Percentiles rank a stretch among this genome's conserved stretches.
These are phyloP conservation scores for Azemiops feae DNA, from an alignment of 2,113 vertebrate genomes.

Conservation along the genomic window DNA sequence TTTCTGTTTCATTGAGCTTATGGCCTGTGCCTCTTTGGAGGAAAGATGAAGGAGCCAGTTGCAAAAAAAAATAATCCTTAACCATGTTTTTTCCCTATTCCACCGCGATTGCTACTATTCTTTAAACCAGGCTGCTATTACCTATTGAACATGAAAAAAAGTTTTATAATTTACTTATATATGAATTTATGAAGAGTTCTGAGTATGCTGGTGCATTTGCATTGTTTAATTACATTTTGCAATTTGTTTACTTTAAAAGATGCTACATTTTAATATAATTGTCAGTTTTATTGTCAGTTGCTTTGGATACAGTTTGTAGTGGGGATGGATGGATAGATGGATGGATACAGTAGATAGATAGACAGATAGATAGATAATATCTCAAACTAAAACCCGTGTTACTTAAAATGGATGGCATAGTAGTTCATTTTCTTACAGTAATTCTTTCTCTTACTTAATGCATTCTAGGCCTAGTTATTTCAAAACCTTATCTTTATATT, in stretches of 20 bases:
- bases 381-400: not conserved
- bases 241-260: not conserved
- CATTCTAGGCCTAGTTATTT: conserved; percentile 11
- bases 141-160: not conserved
- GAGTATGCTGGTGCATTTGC: not conserved
- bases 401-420: not conserved
- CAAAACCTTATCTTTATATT: not conserved
- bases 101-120: not conserved
- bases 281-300: not conserved
- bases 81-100: too few species aligned
- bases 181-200: not conserved
- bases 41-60: not conserved
- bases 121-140: not conserved
- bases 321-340: not conserved
- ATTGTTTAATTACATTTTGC: not conserved
- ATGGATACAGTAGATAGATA: too few species aligned
- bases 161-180: not conserved
- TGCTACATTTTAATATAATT: not conserved
- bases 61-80: not conserved
- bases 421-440: not conserved
- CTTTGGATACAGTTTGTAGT: not conserved
- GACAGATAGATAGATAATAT: too few species aligned
- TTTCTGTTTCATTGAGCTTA: not conserved
- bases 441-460: not conserved
- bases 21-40: not conserved